Base-by-base conservation (phyloP, 1,140 invertebrate genomes). In the Apocrypta bakeri region DNA sequence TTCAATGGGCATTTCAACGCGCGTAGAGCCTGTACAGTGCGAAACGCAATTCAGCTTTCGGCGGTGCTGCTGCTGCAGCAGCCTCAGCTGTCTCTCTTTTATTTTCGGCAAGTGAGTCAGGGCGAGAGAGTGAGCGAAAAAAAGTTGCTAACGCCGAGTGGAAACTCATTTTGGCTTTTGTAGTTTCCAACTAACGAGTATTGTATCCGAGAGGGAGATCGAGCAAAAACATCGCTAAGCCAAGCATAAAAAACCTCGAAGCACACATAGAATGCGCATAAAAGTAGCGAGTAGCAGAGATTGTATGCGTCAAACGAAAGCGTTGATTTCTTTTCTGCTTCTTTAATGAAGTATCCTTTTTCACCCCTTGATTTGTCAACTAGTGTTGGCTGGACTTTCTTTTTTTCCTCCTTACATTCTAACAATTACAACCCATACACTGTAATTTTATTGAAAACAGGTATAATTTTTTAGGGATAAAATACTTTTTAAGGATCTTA, bases 151-250 rank as follows among this genome's bases (percentile, higher is more conserved):
- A 66, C 27, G 27, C 27, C 64, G 24, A 29, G 64, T 27, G 64
- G 14, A 66, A 66, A 66, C 64, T 66, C 64, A 66, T 66, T 66
- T 66, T 29, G 64, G 64, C 64, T 66, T 66, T 66, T 29, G 64
- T 25, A 27, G 24, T 11, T 66, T 66, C 25, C 24, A 25, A 66
- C 64, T 66, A 66, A 29, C 64, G 64, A 66, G 64, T 66, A 66
- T 66, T 66, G 64, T 66, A 66, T 66, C 27, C 64, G 27, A 12
- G 27, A 29, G 25, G n/a, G 48, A 56, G 33, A n/a, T 21, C 3
- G 21, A 24, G 64, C 64, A 66, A 66, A 66, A 66, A 66, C 27
- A 66, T 29, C 27, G 64, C 64, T 66, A 66, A 66, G 64, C 64
- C 27, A 66, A 66, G 64, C 64, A 66, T 66, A 66, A 66, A 66